Evolutionary conservation across 1,140 invertebrate genomes (phyloP).

Genomic region (Planococcus citri): DNA sequence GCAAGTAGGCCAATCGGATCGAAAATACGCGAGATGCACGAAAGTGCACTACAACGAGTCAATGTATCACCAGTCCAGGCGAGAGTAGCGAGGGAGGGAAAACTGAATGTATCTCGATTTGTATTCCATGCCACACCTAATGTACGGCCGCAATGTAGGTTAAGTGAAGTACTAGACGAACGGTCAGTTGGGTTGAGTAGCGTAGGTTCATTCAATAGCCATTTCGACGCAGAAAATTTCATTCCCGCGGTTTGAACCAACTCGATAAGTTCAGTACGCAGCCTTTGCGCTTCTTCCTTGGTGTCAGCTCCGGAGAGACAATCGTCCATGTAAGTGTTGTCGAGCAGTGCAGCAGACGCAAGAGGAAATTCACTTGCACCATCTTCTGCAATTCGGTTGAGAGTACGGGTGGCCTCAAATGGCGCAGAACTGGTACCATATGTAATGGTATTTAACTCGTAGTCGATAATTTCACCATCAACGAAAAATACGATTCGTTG

Average conservation of each 20-base stretch:
- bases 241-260: conserved; percentile 21
- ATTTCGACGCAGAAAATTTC: too few relatives aligned
- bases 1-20: conserved; percentile 35
- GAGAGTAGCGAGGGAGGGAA: neutral
- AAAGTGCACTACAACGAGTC: conserved; percentile 31
- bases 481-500: conserved; percentile 37
- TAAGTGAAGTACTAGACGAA: too few relatives aligned
- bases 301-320: conserved; percentile 29
- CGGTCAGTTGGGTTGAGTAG: neutral
- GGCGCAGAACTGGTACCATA: conserved; percentile 34
- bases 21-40: conserved; percentile 32
- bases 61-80: neutral
- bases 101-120: neutral
- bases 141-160: neutral
- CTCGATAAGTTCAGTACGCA: conserved; percentile 23
- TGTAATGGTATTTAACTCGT: conserved; percentile 33
- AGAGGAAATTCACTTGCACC: conserved; percentile 28
- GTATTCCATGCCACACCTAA: neutral
- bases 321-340: conserved; percentile 35
- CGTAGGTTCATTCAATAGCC: conserved; percentile 25
- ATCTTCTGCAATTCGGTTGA: conserved; percentile 30
- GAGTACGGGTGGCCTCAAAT: conserved; percentile 32
- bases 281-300: conserved; percentile 25
- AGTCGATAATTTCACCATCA: conserved; percentile 29
- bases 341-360: conserved; percentile 26